Evolutionary conservation across 2,888 invertebrate species (phyloP).

Genomic region (Leptinotarsa haldemani): DNA sequence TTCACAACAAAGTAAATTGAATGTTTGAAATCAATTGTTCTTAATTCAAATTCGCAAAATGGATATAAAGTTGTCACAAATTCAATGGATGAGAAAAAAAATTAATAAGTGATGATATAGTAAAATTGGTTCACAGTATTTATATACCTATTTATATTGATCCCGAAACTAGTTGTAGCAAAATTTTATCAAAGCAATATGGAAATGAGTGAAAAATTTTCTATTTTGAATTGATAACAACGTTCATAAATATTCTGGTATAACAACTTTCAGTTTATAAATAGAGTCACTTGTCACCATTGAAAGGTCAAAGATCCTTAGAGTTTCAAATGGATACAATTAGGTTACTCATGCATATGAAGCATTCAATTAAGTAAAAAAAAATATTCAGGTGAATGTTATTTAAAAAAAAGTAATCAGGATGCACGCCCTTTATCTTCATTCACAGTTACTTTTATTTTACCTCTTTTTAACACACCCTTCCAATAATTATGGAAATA

Average conservation of each 20-base stretch:
- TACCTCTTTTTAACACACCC: too few species aligned
- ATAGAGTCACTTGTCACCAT: neutral
- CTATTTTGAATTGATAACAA: neutral
- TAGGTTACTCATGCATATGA: neutral
- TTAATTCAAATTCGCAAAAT: too few species aligned
- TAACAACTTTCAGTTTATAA: conserved; percentile 1
- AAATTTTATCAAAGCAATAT: neutral
- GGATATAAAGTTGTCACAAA: too few species aligned
- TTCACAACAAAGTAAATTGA: neutral
- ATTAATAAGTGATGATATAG: too few species aligned
- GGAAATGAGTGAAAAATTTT: neutral
- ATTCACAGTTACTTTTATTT: too few species aligned
- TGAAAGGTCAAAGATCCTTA: conserved; percentile 16
- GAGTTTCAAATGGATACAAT: neutral
- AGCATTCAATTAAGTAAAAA: neutral
- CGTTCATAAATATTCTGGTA: conserved; percentile 10
- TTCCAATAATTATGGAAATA: too few species aligned
- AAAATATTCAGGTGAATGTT: neutral
- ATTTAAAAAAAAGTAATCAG: neutral
- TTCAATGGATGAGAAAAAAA: too few species aligned
- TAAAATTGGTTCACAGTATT: neutral
- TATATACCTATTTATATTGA: neutral
- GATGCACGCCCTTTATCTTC: neutral
- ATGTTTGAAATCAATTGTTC: too few species aligned
- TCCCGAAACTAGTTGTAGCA: neutral